Percentiles rank a stretch among this genome's conserved stretches.
Evolutionary conservation across 2,113 vertebrate species (phyloP).

Genomic region (Myocastor coypus): DNA sequence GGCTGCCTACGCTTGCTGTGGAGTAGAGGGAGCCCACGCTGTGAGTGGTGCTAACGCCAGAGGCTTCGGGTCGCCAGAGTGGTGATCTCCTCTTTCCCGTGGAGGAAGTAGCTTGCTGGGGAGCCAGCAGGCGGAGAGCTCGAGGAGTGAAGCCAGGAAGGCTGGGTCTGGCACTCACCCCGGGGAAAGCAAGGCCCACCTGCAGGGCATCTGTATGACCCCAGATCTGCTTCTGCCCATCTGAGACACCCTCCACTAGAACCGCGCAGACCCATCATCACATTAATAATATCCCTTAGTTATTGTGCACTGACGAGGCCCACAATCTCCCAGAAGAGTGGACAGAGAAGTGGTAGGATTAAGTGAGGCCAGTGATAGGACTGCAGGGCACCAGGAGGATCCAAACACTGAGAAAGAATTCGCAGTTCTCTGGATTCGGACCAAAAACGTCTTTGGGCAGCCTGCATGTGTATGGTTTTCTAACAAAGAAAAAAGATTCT

Average conservation of each 20-base stretch:
- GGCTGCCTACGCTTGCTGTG: background rate
- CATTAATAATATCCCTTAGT: no score
- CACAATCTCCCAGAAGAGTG: no score
- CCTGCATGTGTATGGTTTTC: no score
- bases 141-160: background rate
- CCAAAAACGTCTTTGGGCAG: no score
- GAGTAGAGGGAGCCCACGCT: background rate
- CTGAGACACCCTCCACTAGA: constrained; percentile 25
- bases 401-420: no score
- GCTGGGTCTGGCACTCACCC: constrained; percentile 59
- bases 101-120: constrained; percentile 61
- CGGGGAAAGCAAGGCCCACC: constrained; percentile 51
- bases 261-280: background rate
- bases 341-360: no score
- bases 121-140: constrained; percentile 46
- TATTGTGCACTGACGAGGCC: no score
- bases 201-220: background rate
- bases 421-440: no score
- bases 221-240: constrained; percentile 59
- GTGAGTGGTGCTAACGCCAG: background rate
- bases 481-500: no score
- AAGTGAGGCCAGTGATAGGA: no score
- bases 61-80: background rate
- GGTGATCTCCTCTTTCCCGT: constrained; percentile 47
- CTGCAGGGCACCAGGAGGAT: no score